Base-by-base conservation (phyloP, 37 sponge, comb jelly and placozoan species). In the Mnemiopsis leidyi region DNA sequence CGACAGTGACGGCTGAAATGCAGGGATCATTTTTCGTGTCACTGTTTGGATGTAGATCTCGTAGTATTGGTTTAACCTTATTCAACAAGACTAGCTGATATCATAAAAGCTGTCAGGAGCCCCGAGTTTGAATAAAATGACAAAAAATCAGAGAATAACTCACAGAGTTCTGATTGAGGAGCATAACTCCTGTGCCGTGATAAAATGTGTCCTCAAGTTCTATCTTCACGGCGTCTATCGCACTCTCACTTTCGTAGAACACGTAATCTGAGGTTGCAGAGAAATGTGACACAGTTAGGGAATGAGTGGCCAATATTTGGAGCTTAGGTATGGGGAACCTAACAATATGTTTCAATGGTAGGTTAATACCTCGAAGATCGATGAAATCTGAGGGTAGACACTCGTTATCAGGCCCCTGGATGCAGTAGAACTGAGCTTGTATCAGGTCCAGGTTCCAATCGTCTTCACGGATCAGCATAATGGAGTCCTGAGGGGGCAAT, bases 371-470 rank as follows among this genome's bases (percentile, higher is more conserved):
- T 34, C 31, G 23, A 16, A 79, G 38, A 33, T 79, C 82, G 21
- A 35, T 32, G 82, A 36, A 79, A 23, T 79, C 82, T 5, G 37
- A 36, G 3, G 26, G 3, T 5, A 79, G 38, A 36, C 82, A 79
- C 29, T 79, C 82, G 38, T 79, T 79, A 9, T 79, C 82, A 79
- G 82, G 82, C 29, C 82, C 82, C 21, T 36, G 36, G 38, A 79
- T 35, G 21, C 82, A 79, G 82, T 79, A 79, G 38, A 79, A 79
- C 82, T 79, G 82, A 18, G 82, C 82, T 35, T 79, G 82, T 36
- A 79, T 31, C 37, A 79, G 82, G 36, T 79, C 82, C 37, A 35
- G 35, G 29, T 35, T 79, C 82, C 82, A 79, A 21, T 79, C 82
- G 2, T 13, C 21, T 36, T 79, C 82, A 33, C 23, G 33, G 35